A percentile compares a stretch with the other conserved stretches of the same genome.
Conservation (phyloP, 2,797 vertebrate species). For the Argyrosomus regius region DNA sequence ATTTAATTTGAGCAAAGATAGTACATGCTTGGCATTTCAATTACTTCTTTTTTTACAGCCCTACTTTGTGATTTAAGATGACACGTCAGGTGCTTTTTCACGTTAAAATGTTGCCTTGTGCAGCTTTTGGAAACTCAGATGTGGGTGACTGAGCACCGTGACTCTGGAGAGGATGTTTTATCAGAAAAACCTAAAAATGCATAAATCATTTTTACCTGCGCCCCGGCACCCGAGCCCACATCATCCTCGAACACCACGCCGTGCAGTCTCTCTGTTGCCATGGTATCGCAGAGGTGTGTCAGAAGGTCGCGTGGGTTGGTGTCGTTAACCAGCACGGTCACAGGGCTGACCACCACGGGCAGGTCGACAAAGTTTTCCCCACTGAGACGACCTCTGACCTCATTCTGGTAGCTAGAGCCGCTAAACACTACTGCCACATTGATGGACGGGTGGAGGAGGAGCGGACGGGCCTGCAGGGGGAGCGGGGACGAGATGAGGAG, state of each 20-base stretch:
- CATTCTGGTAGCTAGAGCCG: conserved; percentile 89
- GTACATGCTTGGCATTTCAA: conserved; percentile 28
- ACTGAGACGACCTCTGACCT: conserved; percentile 91
- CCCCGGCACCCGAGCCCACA: conserved; percentile 90
- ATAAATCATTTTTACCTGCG: conserved; percentile 82
- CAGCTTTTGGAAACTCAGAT: conserved; percentile 22
- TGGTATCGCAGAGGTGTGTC: conserved; percentile 91
- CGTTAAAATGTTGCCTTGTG: conserved; percentile 26
- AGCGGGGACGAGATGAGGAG: conserved; percentile 72
- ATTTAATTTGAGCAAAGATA: conserved; percentile 52
- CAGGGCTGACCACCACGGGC: conserved; percentile 93
- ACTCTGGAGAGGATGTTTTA: conserved; percentile 29
- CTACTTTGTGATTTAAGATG: conserved; percentile 38
- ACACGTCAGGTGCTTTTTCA: conserved; percentile 25
- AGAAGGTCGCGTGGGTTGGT: conserved; percentile 96
- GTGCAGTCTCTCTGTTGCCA: conserved; percentile 90
- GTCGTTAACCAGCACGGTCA: conserved; percentile 94
- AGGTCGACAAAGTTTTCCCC: conserved; percentile 95
- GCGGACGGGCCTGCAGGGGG: conserved; percentile 77
- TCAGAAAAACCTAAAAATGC: conserved; percentile 15
- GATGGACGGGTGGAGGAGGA: conserved; percentile 87
- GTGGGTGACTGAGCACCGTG: conserved; percentile 40
- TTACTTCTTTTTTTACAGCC: conserved; percentile 25
- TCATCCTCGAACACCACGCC: conserved; percentile 97
- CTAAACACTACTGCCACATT: conserved; percentile 97